Conservation (phyloP, 2,888 invertebrate species). For the Nyleta sp. region DNA sequence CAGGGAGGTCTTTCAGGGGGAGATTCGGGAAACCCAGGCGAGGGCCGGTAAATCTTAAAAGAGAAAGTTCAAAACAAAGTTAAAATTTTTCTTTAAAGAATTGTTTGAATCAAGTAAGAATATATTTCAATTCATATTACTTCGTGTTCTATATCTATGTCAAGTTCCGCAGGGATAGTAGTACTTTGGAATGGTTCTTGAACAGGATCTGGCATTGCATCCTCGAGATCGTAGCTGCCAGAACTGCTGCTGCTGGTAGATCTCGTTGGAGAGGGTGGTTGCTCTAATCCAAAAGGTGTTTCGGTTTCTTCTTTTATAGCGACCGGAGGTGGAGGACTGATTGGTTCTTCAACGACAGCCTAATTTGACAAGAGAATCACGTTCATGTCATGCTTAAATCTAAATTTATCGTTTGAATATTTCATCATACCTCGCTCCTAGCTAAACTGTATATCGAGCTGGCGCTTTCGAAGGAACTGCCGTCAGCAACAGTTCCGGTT, state of each 20-base stretch:
- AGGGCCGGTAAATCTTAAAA: constrained; percentile 75
- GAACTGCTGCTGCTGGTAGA: constrained; percentile 80
- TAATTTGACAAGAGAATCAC: constrained; percentile 51
- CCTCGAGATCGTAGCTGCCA: constrained; percentile 80
- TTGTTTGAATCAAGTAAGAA: too few species aligned
- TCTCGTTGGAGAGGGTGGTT: constrained; percentile 74
- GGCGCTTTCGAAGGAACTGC: constrained; percentile 94
- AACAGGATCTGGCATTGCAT: constrained; percentile 76
- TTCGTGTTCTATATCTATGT: constrained; percentile 75
- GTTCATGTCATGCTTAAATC: too few species aligned
- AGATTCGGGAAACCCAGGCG: constrained; percentile 80
- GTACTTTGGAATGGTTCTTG: constrained; percentile 71
- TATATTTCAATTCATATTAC: constrained; percentile 64
- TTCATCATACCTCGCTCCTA: constrained; percentile 85
- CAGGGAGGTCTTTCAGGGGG: constrained; percentile 82
- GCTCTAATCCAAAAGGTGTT: constrained; percentile 69
- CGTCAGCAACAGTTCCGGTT: constrained; percentile 84
- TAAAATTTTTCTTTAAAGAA: constrained; percentile 11
- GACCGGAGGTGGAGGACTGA: constrained; percentile 73
- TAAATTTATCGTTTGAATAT: not conserved
- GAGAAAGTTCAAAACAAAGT: not conserved
- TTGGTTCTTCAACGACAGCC: constrained; percentile 79
- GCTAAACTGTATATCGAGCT: constrained; percentile 91
- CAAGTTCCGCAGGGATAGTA: constrained; percentile 70
- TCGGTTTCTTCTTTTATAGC: constrained; percentile 76